Base-by-base conservation (phyloP, 2,888 invertebrate species). In the Parnassius mnemosyne region DNA sequence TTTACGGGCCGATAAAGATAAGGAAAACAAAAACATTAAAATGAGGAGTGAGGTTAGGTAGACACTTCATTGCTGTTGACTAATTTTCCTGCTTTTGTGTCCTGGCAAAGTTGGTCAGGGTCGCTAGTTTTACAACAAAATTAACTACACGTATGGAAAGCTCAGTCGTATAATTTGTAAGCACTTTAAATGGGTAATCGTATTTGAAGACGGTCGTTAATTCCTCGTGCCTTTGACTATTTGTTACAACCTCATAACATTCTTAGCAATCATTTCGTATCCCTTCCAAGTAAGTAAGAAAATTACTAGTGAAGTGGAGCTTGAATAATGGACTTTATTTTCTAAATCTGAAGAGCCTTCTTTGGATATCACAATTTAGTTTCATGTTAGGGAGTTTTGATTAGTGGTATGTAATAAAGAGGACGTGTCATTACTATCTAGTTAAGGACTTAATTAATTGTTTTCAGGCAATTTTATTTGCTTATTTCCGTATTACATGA, bases 221-320 rank as follows among this genome's bases (percentile, higher is more conserved):
- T 46, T 46, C 12, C 46, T 47, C 55, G 34, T 56, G 56, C 44
- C 49, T 56, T 20, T 25, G 25, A 52, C 34, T 34, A 46, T 34
- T 41, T 47, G 56, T 41, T 47, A 56, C 34, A 47, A 47, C 56
- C 47, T 41, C 47, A 47, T 56, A 47, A 56, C 41, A 10, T 41
- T 56, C 55, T n/a, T 47, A 56, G 47, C 41, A 47, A 56, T 56
- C 46, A 9, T 46, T 46, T 46, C 1, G n/a, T 46, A 9, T 10
- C 7, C 12, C 46, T 10, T 46, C 5, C 3, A 46, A n/a, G n/a
- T n/a, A 7, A 5, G 46, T 5, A n/a, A 46, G 46, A 46, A 46
- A 11, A n/a, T 11, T n/a, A 9, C n/a, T 7, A 7, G n/a, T 46
- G 12, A 1, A n/a, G 3, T 11, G n/a, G 3, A n/a, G 12, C 7